Evolutionary conservation across 2,113 vertebrate species (phyloP).

Genomic region (Heliornis fulica): DNA sequence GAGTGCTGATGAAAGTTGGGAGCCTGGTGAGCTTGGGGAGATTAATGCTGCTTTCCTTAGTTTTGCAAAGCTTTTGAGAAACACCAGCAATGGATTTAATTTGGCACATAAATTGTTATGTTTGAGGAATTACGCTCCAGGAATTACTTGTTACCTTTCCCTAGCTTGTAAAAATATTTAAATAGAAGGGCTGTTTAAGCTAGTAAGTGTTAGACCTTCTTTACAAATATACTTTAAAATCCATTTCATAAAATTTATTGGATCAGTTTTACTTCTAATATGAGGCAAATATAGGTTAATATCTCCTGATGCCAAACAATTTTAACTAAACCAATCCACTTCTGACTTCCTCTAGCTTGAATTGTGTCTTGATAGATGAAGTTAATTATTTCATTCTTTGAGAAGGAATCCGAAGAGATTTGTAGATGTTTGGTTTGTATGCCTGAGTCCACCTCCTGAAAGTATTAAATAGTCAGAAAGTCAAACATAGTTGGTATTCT

Average conservation of each 20-base stretch:
- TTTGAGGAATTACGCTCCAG: background rate
- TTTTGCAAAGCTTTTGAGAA: conserved; percentile 3
- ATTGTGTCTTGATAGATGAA: background rate
- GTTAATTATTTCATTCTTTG: conserved; percentile 5
- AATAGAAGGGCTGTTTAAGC: background rate
- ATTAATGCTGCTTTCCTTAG: background rate
- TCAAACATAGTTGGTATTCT: background rate
- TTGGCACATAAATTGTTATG: conserved; percentile 5
- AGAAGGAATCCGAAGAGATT: background rate
- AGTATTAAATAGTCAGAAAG: conserved; percentile 29
- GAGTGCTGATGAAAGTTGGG: background rate
- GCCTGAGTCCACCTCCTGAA: background rate
- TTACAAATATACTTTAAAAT: background rate
- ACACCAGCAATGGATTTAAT: background rate
- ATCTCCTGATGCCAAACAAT: background rate
- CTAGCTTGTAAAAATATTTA: background rate
- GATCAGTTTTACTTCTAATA: background rate
- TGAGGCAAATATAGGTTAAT: background rate
- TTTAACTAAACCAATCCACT: background rate
- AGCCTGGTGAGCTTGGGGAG: background rate
- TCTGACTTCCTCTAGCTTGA: background rate
- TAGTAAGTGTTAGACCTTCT: conserved; percentile 20
- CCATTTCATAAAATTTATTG: background rate
- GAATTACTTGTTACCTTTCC: conserved; percentile 6
- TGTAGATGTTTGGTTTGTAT: conserved; percentile 8